Base-by-base conservation (phyloP, 2,797 vertebrate genomes). In the Siniperca scherzeri region DNA sequence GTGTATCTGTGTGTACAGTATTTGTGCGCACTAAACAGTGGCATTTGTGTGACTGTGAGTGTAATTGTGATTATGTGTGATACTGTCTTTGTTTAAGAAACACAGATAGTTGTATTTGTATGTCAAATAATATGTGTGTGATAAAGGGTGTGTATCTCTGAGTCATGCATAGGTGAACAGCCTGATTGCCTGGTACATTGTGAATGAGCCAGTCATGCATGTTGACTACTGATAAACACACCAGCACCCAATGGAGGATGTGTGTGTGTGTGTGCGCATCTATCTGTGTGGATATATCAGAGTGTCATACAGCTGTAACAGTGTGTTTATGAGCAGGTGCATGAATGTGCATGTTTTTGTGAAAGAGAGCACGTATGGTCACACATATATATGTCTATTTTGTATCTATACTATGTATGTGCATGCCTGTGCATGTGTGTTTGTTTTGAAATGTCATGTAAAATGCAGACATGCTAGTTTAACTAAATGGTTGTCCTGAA, bases 171-270 rank as follows among this genome's bases (percentile, higher is more conserved):
- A 85, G 81, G 83, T 89, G 91, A 91, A 78, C 91, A 89, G 74
- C 75, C 74, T 92, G 91, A 94, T 92, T 94, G 91, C 81, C 84
- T 92, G 65, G 87, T 75, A 86, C 74, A 73, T 60, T 69, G 80
- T 85, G 88, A 93, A 88, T 85, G 84, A 93, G 78, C n/a, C 86
- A 85, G 70, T 81, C 84, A 90, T 88, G 93, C 92, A 88, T 88
- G 83, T 79, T 82, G 92, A 92, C 86, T 86, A 73, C 89, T 88
- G 85, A 94, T 92, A 85, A 52, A 88, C 48, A 88, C 42, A 83
- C 48, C n/a, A 52, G 56, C 50, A 64, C 16, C 57, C 46, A 22
- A 16, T 68, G 40, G 36, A 46, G 57, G 61, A 46, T 67, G 38
- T 0, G 25, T 40, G 19, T 30, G 52, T 42, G n/a, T 33, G 21